Conservation (phyloP, 2,888 invertebrate genomes). For the Cataglyphis livida region DNA sequence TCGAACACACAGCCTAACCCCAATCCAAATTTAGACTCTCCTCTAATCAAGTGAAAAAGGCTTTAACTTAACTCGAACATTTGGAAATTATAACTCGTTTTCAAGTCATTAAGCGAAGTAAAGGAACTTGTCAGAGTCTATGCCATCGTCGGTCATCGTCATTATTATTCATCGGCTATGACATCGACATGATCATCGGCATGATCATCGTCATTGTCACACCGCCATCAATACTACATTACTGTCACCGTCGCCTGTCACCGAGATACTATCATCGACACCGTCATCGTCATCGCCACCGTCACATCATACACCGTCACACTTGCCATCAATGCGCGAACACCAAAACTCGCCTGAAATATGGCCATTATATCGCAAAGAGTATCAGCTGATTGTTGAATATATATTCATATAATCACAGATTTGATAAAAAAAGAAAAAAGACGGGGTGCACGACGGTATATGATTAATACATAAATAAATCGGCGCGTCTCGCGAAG, state of each 20-base stretch:
- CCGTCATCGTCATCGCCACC: constrained; percentile 55
- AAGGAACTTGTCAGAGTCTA: constrained; percentile 80
- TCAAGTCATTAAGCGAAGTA: constrained; percentile 82
- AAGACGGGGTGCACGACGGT: constrained; percentile 17
- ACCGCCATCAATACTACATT: constrained; percentile 44
- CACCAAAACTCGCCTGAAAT: constrained; percentile 69
- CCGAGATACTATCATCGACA: constrained; percentile 47
- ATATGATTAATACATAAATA: constrained; percentile 32
- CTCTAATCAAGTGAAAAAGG: constrained; percentile 85
- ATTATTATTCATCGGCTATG: constrained; percentile 66
- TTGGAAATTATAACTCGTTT: constrained; percentile 83
- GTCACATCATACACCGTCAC: constrained; percentile 45
- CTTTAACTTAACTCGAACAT: constrained; percentile 85
- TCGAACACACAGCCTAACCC: constrained; percentile 84
- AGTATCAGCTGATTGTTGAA: constrained; percentile 58
- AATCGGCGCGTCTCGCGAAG: constrained; percentile 30
- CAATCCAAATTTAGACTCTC: constrained; percentile 85
- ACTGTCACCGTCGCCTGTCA: constrained; percentile 28
- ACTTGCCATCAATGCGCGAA: constrained; percentile 65
- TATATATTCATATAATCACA: constrained; percentile 54
- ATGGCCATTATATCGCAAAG: constrained; percentile 59
- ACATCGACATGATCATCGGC: constrained; percentile 69
- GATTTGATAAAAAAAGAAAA: constrained; percentile 35
- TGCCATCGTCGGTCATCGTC: constrained; percentile 79
- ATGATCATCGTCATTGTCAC: constrained; percentile 55